Evolutionary conservation across 2,888 invertebrate genomes (phyloP).

Genomic region (Apomyelois bistriatella): DNA sequence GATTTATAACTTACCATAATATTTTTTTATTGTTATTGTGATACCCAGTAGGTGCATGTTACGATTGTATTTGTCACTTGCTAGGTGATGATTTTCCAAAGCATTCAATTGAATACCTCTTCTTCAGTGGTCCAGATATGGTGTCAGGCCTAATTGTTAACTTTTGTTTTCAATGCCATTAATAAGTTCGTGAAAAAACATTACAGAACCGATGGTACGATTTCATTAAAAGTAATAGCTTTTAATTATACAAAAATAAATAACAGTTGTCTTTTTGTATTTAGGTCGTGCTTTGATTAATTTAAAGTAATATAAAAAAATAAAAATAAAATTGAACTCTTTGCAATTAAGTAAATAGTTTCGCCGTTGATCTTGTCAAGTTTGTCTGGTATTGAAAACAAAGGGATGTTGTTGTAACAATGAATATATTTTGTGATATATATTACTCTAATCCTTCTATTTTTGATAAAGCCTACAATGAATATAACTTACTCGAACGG

Average conservation of each 20-base stretch:
- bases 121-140: constrained; percentile 70
- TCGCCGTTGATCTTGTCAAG: background rate
- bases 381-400: constrained; percentile 65
- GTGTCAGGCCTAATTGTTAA: constrained; percentile 63
- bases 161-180: constrained; percentile 70
- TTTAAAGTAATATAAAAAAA: too few species aligned
- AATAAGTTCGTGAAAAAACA: constrained; percentile 11
- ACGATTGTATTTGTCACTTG: constrained; percentile 15
- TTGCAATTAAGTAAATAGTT: too few species aligned
- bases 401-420: constrained; percentile 61
- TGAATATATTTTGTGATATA: constrained; percentile 80
- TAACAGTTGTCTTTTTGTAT: too few species aligned
- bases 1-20: constrained; percentile 17
- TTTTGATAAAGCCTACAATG: constrained; percentile 76
- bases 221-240: too few species aligned
- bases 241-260: too few species aligned
- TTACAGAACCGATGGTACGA: too few species aligned
- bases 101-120: constrained; percentile 71
- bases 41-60: constrained; percentile 34
- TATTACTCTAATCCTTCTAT: constrained; percentile 77
- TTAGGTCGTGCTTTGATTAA: too few species aligned
- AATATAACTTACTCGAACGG: constrained; percentile 63
- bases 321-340: too few species aligned
- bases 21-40: constrained; percentile 8
- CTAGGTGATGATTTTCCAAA: constrained; percentile 39